Base-by-base conservation (phyloP, 2,113 vertebrate genomes). In the Notarius lentiginosus region DNA sequence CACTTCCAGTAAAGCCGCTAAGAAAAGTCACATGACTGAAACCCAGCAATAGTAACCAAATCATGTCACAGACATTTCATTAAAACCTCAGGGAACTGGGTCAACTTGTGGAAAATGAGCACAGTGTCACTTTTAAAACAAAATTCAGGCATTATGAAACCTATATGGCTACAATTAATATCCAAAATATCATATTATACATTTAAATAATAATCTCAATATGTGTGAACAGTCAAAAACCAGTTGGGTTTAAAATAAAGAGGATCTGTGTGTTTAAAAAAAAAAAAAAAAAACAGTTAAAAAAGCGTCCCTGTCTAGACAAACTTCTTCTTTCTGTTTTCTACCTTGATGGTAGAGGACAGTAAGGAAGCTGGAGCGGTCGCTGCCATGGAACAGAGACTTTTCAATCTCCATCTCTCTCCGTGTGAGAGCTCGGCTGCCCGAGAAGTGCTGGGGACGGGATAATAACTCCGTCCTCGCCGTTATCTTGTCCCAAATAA, bases 381-480 rank as follows among this genome's bases (percentile, higher is more conserved):
- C 97, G 1, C 89, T 96, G 18, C 98, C 98, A 86, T 97, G 98
- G 89, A 98, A 99, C 77, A 99, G 96, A 0, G 97, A 96, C 0
- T 92, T 96, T 87, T 99, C 98, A 7, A 99, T 99, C 94, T 99
- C 98, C 96, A 99, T 99, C 94, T 99, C 97, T 18, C 98, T 91
- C 0, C 98, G 95, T 56, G 95, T 97, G 87, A 99, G 95, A 8
- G 96, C 95, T 51, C 94, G 96, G 92, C 97, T 98, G 93, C 96
- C 93, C 4, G 97, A 94, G 89, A 99, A 98, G 68, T 97, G 95
- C 91, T 99, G 98, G 0, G 97, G 98, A 83, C 96, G 93, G 15
- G 95, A 92, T 3, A 99, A 94, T 14, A 99, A 96, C 90, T 95
- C 95, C 6, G 91, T 95, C 3, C 95, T 93, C 56, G 96, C 96